Evolutionary conservation across 2,888 invertebrate genomes (phyloP).

Genomic region (Hirtodrosophila confusa): DNA sequence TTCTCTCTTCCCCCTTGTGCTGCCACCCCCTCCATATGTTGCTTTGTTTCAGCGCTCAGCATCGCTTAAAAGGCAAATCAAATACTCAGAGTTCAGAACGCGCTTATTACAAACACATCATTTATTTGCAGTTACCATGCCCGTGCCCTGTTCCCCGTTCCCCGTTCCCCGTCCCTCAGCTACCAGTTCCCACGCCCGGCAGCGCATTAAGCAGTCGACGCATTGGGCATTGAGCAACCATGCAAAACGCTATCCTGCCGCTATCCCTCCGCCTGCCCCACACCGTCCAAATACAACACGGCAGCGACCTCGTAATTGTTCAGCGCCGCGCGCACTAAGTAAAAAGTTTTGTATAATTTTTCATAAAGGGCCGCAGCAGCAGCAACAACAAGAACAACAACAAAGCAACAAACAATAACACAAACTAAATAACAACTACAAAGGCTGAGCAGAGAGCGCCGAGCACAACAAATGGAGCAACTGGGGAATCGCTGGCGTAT

Average conservation of each 20-base stretch:
- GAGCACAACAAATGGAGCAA: slow-evolving; percentile 48
- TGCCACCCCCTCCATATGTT: neutral
- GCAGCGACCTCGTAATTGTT: slow-evolving; percentile 65
- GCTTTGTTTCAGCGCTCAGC: slow-evolving; percentile 11
- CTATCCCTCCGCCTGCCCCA: neutral
- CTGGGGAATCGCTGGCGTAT: slow-evolving; percentile 68
- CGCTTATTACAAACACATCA: slow-evolving; percentile 56
- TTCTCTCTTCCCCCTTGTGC: neutral
- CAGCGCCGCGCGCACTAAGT: slow-evolving; percentile 63
- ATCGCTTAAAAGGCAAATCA: slow-evolving; percentile 49
- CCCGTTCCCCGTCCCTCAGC: no score
- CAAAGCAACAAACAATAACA: slow-evolving; percentile 37
- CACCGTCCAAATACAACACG: neutral
- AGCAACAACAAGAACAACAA: slow-evolving; percentile 13
- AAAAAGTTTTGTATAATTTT: slow-evolving; percentile 78
- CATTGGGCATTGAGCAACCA: slow-evolving; percentile 32
- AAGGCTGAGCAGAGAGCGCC: slow-evolving; percentile 23
- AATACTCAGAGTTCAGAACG: slow-evolving; percentile 16
- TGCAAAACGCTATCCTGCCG: slow-evolving; percentile 22
- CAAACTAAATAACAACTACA: slow-evolving; percentile 44
- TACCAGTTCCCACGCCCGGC: no score
- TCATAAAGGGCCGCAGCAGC: slow-evolving; percentile 48
- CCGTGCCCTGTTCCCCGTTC: no score
- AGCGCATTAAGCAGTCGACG: neutral
- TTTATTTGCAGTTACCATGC: slow-evolving; percentile 52